A percentile compares a stretch with the other conserved stretches of the same genome.
Conservation (phyloP, 2,113 vertebrate genomes). For the Carettochelys insculpta region DNA sequence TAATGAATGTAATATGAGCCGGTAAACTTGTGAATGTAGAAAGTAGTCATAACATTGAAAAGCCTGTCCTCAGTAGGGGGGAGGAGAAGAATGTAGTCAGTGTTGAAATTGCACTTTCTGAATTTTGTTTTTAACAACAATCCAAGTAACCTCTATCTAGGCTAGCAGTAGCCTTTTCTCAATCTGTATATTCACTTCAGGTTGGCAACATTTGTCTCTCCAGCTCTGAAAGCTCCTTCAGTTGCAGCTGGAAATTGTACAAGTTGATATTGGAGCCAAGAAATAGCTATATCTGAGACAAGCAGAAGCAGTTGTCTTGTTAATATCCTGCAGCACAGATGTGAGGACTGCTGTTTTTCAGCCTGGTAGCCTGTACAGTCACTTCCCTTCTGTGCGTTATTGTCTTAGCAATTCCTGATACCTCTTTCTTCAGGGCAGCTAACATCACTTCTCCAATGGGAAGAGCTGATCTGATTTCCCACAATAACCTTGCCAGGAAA, state of each 20-base stretch:
- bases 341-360: not conserved
- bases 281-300: not conserved
- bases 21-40: not conserved
- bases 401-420: rapidly evolving
- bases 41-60: not conserved
- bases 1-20: not conserved
- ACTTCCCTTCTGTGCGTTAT: rapidly evolving
- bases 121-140: not conserved
- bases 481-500: not conserved
- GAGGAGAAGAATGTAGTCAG: not conserved
- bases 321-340: not conserved
- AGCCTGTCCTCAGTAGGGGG: not conserved
- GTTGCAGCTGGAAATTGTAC: constrained; percentile 36
- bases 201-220: not conserved
- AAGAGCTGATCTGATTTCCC: not conserved
- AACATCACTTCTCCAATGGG: not conserved
- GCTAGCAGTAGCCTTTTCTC: not conserved
- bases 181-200: not conserved
- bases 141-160: not conserved
- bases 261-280: constrained; percentile 5
- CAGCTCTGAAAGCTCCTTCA: not conserved
- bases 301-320: not conserved
- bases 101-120: not conserved
- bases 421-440: not conserved
- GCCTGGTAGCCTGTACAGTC: not conserved